Conservation (phyloP, 2,113 vertebrate genomes). For the Festucalex cinctus region DNA sequence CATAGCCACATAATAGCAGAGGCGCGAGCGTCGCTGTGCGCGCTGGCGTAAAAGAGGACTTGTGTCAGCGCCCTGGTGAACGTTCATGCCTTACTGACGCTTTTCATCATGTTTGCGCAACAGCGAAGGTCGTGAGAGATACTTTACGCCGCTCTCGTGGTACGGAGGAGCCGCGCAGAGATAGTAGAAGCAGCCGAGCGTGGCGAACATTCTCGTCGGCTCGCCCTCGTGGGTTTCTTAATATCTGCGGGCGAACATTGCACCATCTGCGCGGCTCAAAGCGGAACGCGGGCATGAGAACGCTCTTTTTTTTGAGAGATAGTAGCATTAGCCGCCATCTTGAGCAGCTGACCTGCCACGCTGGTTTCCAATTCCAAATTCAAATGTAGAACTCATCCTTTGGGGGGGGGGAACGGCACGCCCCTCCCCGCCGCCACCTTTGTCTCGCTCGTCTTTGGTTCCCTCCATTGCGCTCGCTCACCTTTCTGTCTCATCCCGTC, state of each 20-base stretch:
- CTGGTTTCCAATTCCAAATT: constrained; percentile 63
- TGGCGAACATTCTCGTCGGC: constrained; percentile 40
- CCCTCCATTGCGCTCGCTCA: constrained; percentile 18
- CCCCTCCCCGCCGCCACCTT: constrained; percentile 30
- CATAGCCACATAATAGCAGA: constrained; percentile 77
- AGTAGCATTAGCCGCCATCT: constrained; percentile 51
- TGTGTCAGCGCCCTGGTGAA: constrained; percentile 8
- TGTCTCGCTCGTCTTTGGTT: constrained; percentile 29
- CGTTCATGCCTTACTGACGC: constrained; percentile 25
- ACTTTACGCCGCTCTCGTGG: constrained; percentile 25
- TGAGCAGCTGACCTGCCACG: constrained; percentile 56
- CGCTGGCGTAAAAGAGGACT: constrained; percentile 29
- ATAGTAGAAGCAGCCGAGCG: constrained; percentile 37
- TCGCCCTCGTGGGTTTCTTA: constrained; percentile 63
- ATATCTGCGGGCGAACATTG: constrained; percentile 68
- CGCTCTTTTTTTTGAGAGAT: constrained; percentile 32
- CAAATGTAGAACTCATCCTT: constrained; percentile 59
- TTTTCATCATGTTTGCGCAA: constrained; percentile 41
- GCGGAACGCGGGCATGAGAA: constrained; percentile 25
- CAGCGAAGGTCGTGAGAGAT: constrained; percentile 38
- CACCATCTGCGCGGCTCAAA: constrained; percentile 68
- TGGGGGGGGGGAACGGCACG: constrained; percentile 41
- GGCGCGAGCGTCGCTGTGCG: constrained; percentile 41
- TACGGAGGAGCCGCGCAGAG: constrained; percentile 33
- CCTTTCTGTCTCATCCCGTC: constrained; percentile 45